These are phyloP conservation scores for Venustaconcha ellipsiformis DNA, from an alignment of 1,140 invertebrate genomes.

Conservation along the genomic window DNA sequence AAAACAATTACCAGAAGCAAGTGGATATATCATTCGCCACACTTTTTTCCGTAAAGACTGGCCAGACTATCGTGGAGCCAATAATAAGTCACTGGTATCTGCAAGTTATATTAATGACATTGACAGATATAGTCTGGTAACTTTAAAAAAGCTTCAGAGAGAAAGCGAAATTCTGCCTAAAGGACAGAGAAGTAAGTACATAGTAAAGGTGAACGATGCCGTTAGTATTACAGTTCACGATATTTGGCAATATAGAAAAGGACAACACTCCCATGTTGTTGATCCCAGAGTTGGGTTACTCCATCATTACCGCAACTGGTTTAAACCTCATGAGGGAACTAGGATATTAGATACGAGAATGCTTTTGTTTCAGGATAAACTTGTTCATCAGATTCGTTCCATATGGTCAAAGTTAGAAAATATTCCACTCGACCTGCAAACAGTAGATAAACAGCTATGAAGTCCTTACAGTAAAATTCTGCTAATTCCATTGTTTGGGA, in stretches of 20 bases:
- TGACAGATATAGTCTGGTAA: conserved; percentile 12
- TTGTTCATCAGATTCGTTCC: neutral
- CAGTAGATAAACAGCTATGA: neutral
- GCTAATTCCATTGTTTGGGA: neutral
- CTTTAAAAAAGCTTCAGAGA: conserved; percentile 4
- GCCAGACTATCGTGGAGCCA: neutral
- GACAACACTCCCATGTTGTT: neutral
- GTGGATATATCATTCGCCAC: conserved; percentile 10
- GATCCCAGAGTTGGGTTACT: neutral
- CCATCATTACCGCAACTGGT: conserved; percentile 27
- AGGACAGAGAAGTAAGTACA: conserved; percentile 11
- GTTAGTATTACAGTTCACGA: conserved; percentile 12
- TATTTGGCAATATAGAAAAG: neutral
- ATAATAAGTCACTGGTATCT: neutral
- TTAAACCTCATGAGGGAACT: neutral
- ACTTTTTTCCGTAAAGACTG: conserved; percentile 20
- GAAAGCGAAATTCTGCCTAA: neutral
- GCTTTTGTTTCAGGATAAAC: neutral
- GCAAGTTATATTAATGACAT: neutral
- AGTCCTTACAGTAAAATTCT: neutral
- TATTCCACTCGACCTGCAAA: neutral
- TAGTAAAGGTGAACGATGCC: neutral
- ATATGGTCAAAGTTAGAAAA: conserved; percentile 4
- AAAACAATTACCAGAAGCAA: too few species aligned
- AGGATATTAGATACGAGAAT: neutral